Evolutionary conservation across 2,113 vertebrate genomes (phyloP).

Genomic region (Gadus macrocephalus): DNA sequence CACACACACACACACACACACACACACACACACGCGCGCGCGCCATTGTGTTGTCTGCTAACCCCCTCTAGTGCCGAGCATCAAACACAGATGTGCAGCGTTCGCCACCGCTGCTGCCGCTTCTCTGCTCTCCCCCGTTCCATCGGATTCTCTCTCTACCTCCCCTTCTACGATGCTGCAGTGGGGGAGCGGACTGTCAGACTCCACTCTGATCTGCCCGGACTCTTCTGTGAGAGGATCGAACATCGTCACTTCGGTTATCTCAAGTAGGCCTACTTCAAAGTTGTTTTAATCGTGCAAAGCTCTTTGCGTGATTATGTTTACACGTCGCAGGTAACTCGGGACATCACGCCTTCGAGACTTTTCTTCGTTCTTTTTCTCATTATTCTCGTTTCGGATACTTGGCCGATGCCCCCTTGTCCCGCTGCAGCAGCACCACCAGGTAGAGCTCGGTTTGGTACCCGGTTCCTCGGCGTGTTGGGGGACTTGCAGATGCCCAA

Average conservation of each 20-base stretch:
- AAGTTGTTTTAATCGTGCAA: constrained; percentile 39
- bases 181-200: constrained; percentile 9
- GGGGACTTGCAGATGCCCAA: constrained; percentile 26
- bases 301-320: neutral
- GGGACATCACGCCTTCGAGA: neutral
- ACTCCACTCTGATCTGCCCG: constrained; percentile 2
- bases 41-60: constrained; percentile 75
- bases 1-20: constrained; percentile 20
- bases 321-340: no score
- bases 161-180: no score
- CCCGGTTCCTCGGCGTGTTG: constrained; percentile 16
- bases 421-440: constrained; percentile 10
- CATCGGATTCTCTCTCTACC: no score
- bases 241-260: no score
- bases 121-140: constrained; percentile 31
- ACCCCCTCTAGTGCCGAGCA: constrained; percentile 85
- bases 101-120: constrained; percentile 42
- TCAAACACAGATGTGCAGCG: constrained; percentile 67
- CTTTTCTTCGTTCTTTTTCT: neutral
- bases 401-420: constrained; percentile 1
- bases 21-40: constrained; percentile 27
- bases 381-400: constrained; percentile 19
- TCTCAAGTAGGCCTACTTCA: neutral
- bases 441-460: constrained; percentile 43
- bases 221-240: no score